These are phyloP conservation scores for Argyrosomus regius DNA, from an alignment of 2,797 vertebrate genomes.

Conservation along the genomic window DNA sequence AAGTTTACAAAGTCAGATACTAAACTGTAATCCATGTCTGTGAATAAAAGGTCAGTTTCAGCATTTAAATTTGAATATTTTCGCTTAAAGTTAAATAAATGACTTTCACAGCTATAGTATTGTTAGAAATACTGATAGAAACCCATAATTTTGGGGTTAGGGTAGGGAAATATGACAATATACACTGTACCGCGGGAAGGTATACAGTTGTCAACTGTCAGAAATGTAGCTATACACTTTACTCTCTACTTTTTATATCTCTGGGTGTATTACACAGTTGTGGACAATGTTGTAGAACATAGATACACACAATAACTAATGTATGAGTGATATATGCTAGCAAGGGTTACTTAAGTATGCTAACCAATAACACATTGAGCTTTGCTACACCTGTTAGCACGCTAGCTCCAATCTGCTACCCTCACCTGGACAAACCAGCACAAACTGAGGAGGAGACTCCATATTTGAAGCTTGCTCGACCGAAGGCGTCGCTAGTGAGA, in stretches of 20 bases:
- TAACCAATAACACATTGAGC: not conserved
- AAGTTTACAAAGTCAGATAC: too few species aligned
- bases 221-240: not conserved
- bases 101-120: not conserved
- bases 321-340: too few species aligned
- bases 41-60: not conserved
- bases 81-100: not conserved
- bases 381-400: not conserved
- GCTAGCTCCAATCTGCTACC: not conserved
- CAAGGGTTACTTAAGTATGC: too few species aligned
- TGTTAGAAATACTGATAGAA: not conserved
- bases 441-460: too few species aligned
- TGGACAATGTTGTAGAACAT: not conserved
- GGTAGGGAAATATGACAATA: not conserved
- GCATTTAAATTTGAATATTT: not conserved
- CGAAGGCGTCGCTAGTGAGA: not conserved
- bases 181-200: not conserved
- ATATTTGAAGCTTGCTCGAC: not conserved
- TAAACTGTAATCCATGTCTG: too few species aligned
- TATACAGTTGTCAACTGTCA: not conserved
- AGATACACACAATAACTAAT: too few species aligned
- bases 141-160: not conserved
- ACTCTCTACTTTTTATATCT: not conserved
- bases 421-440: not conserved
- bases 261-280: not conserved